These are phyloP conservation scores for Rhamnusium bicolor DNA, from an alignment of 2,888 invertebrate genomes.

Conservation along the genomic window DNA sequence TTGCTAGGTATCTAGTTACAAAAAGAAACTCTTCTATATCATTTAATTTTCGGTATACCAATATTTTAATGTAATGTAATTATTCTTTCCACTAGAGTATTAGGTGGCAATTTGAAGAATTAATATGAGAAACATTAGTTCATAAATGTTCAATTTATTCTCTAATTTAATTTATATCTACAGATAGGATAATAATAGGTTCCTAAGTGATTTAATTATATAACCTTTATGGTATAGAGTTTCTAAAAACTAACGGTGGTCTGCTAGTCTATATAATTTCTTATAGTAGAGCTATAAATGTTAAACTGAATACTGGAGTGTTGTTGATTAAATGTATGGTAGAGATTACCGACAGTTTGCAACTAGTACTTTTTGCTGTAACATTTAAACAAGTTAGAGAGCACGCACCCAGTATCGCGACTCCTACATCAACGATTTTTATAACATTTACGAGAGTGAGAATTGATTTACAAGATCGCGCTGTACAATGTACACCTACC, in stretches of 20 bases:
- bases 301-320: conserved; percentile 17
- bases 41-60: no score
- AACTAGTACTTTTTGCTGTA: conserved; percentile 21
- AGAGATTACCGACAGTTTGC: conserved; percentile 23
- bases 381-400: conserved; percentile 24
- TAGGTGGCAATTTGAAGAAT: background rate
- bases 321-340: conserved; percentile 21
- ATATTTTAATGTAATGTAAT: no score
- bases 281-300: background rate
- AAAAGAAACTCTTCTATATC: no score
- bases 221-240: background rate
- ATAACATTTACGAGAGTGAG: conserved; percentile 26
- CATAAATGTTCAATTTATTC: background rate
- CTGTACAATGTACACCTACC: conserved; percentile 36
- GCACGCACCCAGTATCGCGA: conserved; percentile 28
- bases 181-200: background rate
- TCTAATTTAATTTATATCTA: background rate
- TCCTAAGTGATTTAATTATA: background rate
- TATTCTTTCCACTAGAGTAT: background rate
- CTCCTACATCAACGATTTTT: conserved; percentile 30
- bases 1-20: no score
- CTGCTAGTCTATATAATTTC: conserved; percentile 18
- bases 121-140: background rate
- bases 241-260: conserved; percentile 15
- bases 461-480: conserved; percentile 36